phyloP scores from a whole-genome alignment of 2,888 invertebrate genomes.

The Pseudococcus longispinus region DNA sequence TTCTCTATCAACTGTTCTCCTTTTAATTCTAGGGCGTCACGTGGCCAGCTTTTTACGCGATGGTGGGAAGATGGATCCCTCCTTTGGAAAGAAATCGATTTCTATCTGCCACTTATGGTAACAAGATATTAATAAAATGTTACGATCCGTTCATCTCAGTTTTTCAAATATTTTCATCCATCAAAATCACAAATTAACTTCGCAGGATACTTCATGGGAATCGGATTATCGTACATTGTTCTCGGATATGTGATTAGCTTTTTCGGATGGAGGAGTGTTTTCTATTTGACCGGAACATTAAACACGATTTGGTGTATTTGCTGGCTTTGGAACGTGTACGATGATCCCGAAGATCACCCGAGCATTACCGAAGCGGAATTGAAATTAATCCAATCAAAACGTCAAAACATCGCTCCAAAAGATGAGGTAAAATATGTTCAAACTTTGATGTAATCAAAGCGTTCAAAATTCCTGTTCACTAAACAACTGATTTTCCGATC shows the following conservation, averaged over 20 bases:
- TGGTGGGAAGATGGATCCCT: slow-evolving; percentile 83
- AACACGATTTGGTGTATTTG: slow-evolving; percentile 72
- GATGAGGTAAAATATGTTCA: slow-evolving; percentile 17
- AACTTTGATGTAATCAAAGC: no score
- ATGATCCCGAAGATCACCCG: slow-evolving; percentile 72
- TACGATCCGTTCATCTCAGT: background rate
- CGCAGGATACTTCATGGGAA: slow-evolving; percentile 72
- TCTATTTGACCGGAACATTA: slow-evolving; percentile 70
- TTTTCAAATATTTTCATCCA: background rate
- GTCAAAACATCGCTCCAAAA: slow-evolving; percentile 10
- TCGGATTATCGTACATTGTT: slow-evolving; percentile 74
- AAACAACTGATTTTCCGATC: no score
- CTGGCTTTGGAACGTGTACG: slow-evolving; percentile 71
- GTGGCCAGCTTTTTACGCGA: slow-evolving; percentile 80
- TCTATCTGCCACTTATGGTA: slow-evolving; percentile 70
- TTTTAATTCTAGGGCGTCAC: slow-evolving; percentile 67
- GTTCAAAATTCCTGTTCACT: no score
- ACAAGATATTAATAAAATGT: slow-evolving; percentile 47
- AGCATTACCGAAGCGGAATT: slow-evolving; percentile 65
- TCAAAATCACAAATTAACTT: slow-evolving; percentile 61
- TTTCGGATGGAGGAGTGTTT: slow-evolving; percentile 76
- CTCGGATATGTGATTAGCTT: slow-evolving; percentile 72
- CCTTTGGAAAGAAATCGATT: slow-evolving; percentile 79
- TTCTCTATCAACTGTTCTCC: background rate
- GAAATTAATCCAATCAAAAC: slow-evolving; percentile 21